Evolutionary conservation across 2,113 vertebrate species (phyloP).

Genomic region (Cavia aperea): DNA sequence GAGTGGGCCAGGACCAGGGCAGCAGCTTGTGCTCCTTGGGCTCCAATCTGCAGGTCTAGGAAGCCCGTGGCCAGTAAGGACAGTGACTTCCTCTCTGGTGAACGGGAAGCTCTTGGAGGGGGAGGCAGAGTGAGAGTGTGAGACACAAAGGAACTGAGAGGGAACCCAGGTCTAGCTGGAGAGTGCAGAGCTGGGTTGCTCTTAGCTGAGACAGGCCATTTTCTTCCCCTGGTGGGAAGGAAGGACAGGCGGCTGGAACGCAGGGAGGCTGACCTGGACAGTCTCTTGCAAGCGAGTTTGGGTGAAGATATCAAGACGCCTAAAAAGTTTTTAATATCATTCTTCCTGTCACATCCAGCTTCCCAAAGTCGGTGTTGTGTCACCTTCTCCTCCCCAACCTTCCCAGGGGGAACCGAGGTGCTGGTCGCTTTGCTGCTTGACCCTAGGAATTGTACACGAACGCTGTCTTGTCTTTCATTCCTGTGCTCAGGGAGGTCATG

Average conservation of each 20-base stretch:
- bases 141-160: background rate
- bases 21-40: background rate
- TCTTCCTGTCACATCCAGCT: background rate
- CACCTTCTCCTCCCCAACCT: background rate
- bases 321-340: background rate
- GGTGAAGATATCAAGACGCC: fast-evolving
- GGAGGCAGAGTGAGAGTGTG: background rate
- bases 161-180: background rate
- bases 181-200: background rate
- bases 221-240: background rate
- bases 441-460: background rate
- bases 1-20: background rate
- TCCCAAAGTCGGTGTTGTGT: background rate
- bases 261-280: background rate
- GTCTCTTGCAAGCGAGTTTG: background rate
- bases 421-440: background rate
- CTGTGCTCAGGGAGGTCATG: slow-evolving; percentile 37
- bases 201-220: background rate
- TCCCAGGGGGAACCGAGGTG: background rate
- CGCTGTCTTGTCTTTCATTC: background rate
- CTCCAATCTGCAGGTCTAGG: background rate
- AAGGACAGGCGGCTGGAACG: background rate
- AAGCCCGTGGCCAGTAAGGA: background rate
- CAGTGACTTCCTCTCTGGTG: background rate
- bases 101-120: background rate